phyloP scores from a whole-genome alignment of 2,888 invertebrate genomes.

The Eustalomyia histrio region DNA sequence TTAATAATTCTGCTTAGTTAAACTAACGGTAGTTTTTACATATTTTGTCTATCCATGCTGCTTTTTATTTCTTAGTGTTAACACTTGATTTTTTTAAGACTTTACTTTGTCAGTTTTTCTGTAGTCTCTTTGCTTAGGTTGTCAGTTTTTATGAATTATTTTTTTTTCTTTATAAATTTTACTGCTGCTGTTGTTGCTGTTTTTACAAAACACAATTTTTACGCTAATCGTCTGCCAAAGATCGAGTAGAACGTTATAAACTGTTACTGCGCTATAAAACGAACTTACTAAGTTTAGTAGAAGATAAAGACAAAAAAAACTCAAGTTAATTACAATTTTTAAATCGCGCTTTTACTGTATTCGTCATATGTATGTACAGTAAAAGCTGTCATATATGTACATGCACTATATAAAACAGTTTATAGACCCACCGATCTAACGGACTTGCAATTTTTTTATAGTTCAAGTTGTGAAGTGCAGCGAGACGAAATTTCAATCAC shows the following conservation, averaged over 20 bases:
- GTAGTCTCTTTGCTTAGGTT: conserved; percentile 28
- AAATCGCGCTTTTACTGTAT: conserved; percentile 35
- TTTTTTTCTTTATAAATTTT: conserved; percentile 20
- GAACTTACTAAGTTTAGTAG: conserved; percentile 18
- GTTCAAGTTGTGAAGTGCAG: no score
- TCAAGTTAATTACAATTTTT: conserved; percentile 54
- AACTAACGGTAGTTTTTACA: neutral
- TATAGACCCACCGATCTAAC: no score
- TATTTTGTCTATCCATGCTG: conserved; percentile 1
- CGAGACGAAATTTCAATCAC: no score
- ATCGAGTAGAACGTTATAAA: conserved; percentile 38
- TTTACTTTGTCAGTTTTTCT: conserved; percentile 17
- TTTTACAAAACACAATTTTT: conserved; percentile 41
- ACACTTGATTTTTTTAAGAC: neutral
- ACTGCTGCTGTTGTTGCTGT: conserved; percentile 21
- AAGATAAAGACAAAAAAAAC: neutral
- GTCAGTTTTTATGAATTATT: conserved; percentile 35
- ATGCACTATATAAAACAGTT: no score
- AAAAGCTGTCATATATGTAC: neutral
- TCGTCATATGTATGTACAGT: neutral
- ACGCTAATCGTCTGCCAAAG: conserved; percentile 48
- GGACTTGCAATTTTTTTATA: no score
- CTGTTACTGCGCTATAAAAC: conserved; percentile 18
- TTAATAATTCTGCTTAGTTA: neutral
- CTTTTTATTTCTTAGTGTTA: neutral